Evolutionary conservation across 2,797 vertebrate genomes (phyloP), one percentile per base, ranked within the genome.

Genomic region (Crenichthys baileyi): DNA sequence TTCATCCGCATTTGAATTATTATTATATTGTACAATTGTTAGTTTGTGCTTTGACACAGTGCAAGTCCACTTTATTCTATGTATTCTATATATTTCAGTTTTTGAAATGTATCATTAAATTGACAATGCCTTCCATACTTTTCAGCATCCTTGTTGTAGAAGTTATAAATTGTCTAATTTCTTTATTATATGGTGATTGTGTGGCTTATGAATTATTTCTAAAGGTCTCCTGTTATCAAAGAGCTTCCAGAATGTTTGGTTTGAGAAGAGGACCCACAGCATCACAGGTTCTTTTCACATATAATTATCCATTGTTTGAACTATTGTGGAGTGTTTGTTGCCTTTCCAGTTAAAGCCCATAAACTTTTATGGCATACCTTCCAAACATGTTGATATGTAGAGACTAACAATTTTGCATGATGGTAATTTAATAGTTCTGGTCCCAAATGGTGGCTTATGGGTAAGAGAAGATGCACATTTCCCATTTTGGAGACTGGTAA

Each of bases 1-100:
- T 50, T 77, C 85, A 90, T 87, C 88, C 84, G 79, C 41, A 67
- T 60, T 41, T 20, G 24, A 29, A 70, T 48, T 50, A 46, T 7
- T 70, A 15, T n/a, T 26, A n/a, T n/a, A 22, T 70, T 48, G 24
- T 26, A 50, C 1, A 9, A 50, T 68, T 26, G 36, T 36, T 12
- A 36, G 13, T 63, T 16, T 8, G 29, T 6, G 61, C 15, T 36
- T 36, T 7, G 60, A 18, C 0, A 4, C 29, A 20, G 31, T 36
- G 18, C 31, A 63, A 36, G 15, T 63, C 29, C 29, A 63, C 15
- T 16, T 61, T 16, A 61, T 36, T 61, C 29, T n/a, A 61, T 18
- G 29, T 5, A 18, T 26, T 36, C 15, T 61, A 36, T 20, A 20
- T 20, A 63, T 36, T 18, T 3, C 6, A 36, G 16, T 18, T 20